These are phyloP conservation scores for Silurus aristotelis DNA, from an alignment of 2,797 vertebrate genomes.

Conservation along the genomic window DNA sequence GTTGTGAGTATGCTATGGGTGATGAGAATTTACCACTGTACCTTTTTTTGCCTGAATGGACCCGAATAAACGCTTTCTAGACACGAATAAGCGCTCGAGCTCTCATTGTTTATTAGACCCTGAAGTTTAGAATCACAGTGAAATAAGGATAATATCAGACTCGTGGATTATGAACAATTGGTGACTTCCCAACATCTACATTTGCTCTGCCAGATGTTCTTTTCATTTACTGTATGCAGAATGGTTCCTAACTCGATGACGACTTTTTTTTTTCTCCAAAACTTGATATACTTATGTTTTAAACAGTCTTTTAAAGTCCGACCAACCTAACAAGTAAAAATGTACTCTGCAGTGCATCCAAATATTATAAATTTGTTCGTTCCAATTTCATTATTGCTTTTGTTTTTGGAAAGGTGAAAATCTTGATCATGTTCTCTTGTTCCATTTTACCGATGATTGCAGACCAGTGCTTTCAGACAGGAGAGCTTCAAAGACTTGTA, in stretches of 20 bases:
- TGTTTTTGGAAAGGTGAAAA: background rate
- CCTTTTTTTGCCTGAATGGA: background rate
- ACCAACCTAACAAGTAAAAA: background rate
- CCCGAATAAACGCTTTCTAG: background rate
- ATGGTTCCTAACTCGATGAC: background rate
- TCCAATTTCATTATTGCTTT: background rate
- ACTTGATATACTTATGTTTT: background rate
- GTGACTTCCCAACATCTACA: background rate
- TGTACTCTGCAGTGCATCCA: background rate
- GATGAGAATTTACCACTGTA: background rate
- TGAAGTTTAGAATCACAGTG: conserved; percentile 1
- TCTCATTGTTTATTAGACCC: background rate
- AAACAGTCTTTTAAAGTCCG: background rate
- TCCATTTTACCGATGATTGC: too few relatives aligned
- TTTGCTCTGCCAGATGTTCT: conserved; percentile 8
- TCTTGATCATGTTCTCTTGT: background rate
- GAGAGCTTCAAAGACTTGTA: background rate
- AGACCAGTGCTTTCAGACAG: background rate
- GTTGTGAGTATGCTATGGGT: background rate
- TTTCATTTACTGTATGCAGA: background rate
- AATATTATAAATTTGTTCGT: too few relatives aligned
- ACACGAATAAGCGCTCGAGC: background rate
- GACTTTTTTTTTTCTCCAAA: background rate
- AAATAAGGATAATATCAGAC: background rate
- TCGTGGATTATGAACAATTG: background rate